Evolutionary conservation across 2,113 vertebrate genomes (phyloP).

Genomic region (Strix uralensis): DNA sequence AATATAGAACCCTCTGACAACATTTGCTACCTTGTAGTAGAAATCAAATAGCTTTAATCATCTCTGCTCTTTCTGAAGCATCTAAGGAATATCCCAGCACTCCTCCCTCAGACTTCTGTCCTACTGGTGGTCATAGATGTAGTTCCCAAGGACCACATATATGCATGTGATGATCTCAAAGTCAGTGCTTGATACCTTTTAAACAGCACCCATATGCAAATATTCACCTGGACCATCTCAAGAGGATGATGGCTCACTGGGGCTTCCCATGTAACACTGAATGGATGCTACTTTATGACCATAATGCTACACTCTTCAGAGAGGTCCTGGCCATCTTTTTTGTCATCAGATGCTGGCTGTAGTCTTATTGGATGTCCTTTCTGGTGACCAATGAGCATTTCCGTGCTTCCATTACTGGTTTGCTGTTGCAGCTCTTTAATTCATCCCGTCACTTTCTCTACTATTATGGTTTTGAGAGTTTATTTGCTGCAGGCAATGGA

Average conservation of each 20-base stretch:
- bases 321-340: not conserved
- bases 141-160: not conserved
- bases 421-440: slow-evolving; percentile 20
- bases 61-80: not conserved
- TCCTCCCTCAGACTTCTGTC: not conserved
- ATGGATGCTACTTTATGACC: not conserved
- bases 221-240: not conserved
- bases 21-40: not conserved
- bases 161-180: not conserved
- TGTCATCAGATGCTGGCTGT: not conserved
- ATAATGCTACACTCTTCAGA: not conserved
- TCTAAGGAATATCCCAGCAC: not conserved
- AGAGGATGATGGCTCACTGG: not conserved
- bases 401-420: not conserved
- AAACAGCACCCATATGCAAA: not conserved
- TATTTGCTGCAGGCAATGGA: slow-evolving; percentile 23
- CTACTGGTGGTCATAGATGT: not conserved
- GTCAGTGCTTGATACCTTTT: not conserved
- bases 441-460: slow-evolving; percentile 19
- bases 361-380: not conserved
- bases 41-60: not conserved
- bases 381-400: not conserved
- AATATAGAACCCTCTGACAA: not conserved
- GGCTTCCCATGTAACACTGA: not conserved
- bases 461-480: not conserved